phyloP scores from a whole-genome alignment of 2,113 vertebrate genomes.

The Fulmarus glacialis region DNA sequence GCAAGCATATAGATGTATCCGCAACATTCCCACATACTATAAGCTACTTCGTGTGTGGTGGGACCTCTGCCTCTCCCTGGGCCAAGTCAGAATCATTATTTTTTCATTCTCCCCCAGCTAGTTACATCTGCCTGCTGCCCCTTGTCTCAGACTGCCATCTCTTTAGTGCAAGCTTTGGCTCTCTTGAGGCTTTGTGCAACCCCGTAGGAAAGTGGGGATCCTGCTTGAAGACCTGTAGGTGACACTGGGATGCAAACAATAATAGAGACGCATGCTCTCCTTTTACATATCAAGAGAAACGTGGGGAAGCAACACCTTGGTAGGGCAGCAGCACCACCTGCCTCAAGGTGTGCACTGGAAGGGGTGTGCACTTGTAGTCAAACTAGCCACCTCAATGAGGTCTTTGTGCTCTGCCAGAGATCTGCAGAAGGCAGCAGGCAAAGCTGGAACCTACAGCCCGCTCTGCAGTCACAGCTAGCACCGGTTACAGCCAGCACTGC shows the following conservation, averaged over 20 bases:
- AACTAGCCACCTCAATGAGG: not conserved
- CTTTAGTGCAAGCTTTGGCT: not conserved
- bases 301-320: not conserved
- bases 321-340: not conserved
- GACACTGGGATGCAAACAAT: not conserved
- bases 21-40: not conserved
- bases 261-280: not conserved
- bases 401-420: not conserved
- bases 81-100: not conserved
- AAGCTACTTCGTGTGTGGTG: not conserved
- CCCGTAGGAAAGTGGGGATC: accelerated
- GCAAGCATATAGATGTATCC: not conserved
- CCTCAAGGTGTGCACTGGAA: not conserved
- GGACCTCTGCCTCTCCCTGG: not conserved
- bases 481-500: not conserved
- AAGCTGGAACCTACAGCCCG: not conserved
- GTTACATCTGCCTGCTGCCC: not conserved
- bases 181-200: not conserved
- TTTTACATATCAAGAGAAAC: not conserved
- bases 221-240: not conserved
- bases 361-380: not conserved
- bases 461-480: not conserved
- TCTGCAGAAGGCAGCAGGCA: not conserved
- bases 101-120: not conserved
- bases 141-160: not conserved